Base-by-base conservation (phyloP, 35 echinoderm and acorn worm species). In the Stichopus chloronotus region DNA sequence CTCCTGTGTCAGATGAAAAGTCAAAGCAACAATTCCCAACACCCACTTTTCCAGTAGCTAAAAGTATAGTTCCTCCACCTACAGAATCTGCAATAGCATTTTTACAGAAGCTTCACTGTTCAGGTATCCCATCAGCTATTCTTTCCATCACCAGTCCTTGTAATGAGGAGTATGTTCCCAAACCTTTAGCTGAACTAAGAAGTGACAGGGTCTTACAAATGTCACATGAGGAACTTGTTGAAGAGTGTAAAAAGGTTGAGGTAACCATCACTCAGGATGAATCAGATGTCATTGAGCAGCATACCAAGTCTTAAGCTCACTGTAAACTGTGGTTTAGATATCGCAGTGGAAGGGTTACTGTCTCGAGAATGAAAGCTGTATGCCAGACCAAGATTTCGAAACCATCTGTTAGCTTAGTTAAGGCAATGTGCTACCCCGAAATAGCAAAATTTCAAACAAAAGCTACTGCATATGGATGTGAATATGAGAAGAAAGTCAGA, bases 341-440 rank as follows among this genome's bases (percentile, higher is more conserved):
- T 58, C 72, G 90, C 5, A 22, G 23, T 25, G 90, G 90, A 2
- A 25, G 90, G 5, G 57, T 78, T 1, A 92, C 90, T 22, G 71
- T 76, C 53, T 92, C 90, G 1, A 92, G 71, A 78, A 78, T 92
- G 90, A 78, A 81, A 57, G 25, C n/a, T 55, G 71, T 52, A 6
- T 78, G 71, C 25, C 65, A 74, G 16, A 92, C 90, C 2, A 82
- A 92, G 12, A 21, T 55, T 4, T 59, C 17, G 16, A 77, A 79
- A 5, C 90, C 90, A 53, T 78, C 90, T 9, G 6, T 4, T 17
- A 72, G 58, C 21, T 55, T 92, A 17, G 55, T 92, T 5, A 82
- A 92, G 53, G 4, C 5, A 5, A 78, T 92, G 19, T 92, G 90
- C 56, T 82, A 92, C 57, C 90, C 90, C 7, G 57, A 58, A n/a